A percentile compares a stretch with the other conserved stretches of the same genome.
These are phyloP conservation scores for Cotesia glomerata DNA, from an alignment of 1,140 invertebrate genomes.

Conservation along the genomic window DNA sequence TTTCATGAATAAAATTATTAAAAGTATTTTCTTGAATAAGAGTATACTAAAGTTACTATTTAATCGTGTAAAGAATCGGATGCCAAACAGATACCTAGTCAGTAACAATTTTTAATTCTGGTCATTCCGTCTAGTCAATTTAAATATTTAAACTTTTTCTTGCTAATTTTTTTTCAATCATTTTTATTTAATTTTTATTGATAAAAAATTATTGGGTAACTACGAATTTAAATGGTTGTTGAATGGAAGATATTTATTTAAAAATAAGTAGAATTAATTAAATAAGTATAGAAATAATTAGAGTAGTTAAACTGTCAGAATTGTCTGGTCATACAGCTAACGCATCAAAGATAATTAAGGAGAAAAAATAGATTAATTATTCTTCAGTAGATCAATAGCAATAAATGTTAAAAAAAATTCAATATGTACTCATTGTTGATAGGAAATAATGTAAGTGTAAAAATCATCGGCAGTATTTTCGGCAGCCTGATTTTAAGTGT, in stretches of 20 bases:
- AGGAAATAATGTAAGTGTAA: neutral
- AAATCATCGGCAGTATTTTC: neutral
- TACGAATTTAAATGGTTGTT: too few relatives aligned
- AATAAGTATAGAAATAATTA: neutral
- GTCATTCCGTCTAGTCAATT: too few relatives aligned
- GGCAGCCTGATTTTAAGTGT: neutral
- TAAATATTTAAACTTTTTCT: too few relatives aligned
- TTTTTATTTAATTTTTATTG: too few relatives aligned
- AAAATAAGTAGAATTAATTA: neutral
- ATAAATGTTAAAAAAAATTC: neutral
- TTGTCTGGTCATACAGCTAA: slow-evolving; percentile 32
- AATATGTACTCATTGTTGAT: too few relatives aligned
- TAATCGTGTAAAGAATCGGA: neutral
- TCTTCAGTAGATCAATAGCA: neutral
- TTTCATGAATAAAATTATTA: too few relatives aligned
- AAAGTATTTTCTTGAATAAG: too few relatives aligned
- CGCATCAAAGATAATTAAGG: slow-evolving; percentile 39
- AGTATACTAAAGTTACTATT: neutral
- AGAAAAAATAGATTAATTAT: slow-evolving; percentile 21
- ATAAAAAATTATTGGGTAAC: too few relatives aligned
- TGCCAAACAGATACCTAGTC: too few relatives aligned
- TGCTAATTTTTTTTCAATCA: too few relatives aligned
- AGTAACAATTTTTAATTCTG: too few relatives aligned
- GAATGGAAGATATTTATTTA: too few relatives aligned
- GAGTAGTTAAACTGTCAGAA: neutral